Percentiles rank a stretch among this genome's conserved stretches.
These are phyloP conservation scores for Labroides dimidiatus DNA, from an alignment of 2,797 vertebrate genomes.

Conservation along the genomic window DNA sequence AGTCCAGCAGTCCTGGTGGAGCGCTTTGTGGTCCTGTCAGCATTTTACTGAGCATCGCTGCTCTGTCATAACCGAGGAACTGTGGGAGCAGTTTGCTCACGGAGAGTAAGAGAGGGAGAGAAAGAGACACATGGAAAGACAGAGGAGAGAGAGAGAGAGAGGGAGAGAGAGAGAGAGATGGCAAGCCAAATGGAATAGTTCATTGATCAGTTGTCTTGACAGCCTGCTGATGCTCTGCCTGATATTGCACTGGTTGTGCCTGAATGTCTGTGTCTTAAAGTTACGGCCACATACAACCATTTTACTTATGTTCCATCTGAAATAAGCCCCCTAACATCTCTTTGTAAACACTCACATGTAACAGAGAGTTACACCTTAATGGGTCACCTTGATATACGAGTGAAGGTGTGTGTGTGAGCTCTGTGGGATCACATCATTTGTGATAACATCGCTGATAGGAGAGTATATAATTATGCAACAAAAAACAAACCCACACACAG, in stretches of 20 bases:
- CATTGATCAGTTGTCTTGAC: conserved; percentile 80
- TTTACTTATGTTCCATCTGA: conserved; percentile 44
- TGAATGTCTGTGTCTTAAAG: conserved; percentile 20
- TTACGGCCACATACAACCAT: conserved; percentile 46
- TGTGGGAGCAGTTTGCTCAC: conserved; percentile 46
- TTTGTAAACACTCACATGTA: conserved; percentile 40
- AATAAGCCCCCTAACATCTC: conserved; percentile 25
- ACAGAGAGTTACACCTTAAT: conserved; percentile 45
- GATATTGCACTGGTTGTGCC: conserved; percentile 59
- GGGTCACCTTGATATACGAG: conserved; percentile 31
- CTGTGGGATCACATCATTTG: conserved; percentile 66
- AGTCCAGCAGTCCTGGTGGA: conserved; percentile 62
- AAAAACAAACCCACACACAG: conserved; percentile 32
- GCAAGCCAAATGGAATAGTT: conserved; percentile 77
- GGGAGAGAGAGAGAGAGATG: conserved; percentile 50
- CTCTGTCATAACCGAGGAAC: conserved; percentile 58
- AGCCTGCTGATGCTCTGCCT: conserved; percentile 70
- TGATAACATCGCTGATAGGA: conserved; percentile 49
- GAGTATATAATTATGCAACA: conserved; percentile 67
- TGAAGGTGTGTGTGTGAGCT: conserved; percentile 23
- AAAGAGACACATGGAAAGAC: background rate
- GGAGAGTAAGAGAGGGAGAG: conserved; percentile 27
- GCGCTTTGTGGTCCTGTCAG: conserved; percentile 69
- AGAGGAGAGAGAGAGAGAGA: conserved; percentile 19
- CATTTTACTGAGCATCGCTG: conserved; percentile 67